Conservation (phyloP, 2,888 invertebrate species). For the Drosophila gaucha region DNA sequence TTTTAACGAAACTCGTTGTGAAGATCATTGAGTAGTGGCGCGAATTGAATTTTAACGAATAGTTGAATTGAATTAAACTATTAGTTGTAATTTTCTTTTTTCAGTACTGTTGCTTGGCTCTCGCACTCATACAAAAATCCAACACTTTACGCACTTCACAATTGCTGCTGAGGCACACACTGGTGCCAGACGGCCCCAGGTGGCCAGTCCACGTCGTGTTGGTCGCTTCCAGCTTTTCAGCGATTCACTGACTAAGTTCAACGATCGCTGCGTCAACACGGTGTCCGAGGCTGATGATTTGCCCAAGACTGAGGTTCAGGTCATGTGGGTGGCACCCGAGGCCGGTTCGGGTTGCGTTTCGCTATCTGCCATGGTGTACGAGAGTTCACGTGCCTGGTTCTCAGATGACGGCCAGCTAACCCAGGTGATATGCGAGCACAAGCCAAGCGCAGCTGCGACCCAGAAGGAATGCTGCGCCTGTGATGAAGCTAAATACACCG, state of each 20-base stretch:
- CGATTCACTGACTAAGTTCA: conserved; percentile 87
- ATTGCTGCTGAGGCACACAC: conserved; percentile 88
- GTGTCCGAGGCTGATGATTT: conserved; percentile 92
- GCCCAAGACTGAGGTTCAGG: conserved; percentile 93
- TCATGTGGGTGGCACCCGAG: conserved; percentile 96
- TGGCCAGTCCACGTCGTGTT: conserved; percentile 86
- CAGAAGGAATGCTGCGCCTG: conserved; percentile 94
- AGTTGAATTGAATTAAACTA: background rate
- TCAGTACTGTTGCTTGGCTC: conserved; percentile 89
- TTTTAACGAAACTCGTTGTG: background rate
- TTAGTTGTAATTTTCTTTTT: conserved; percentile 35
- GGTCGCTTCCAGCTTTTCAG: conserved; percentile 90
- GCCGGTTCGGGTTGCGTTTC: conserved; percentile 94
- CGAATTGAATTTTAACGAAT: background rate
- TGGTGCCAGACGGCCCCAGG: conserved; percentile 74
- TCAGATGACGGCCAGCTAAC: conserved; percentile 94
- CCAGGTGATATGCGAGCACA: conserved; percentile 91
- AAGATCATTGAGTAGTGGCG: conserved; percentile 10
- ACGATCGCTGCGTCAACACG: conserved; percentile 93
- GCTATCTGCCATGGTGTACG: conserved; percentile 95
- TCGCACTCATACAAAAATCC: conserved; percentile 88
- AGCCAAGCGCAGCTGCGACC: conserved; percentile 86
- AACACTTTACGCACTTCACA: conserved; percentile 92
- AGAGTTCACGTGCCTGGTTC: conserved; percentile 92
- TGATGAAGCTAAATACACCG: conserved; percentile 97